These are phyloP conservation scores for Harlomillsia oculata DNA, from an alignment of 1,140 invertebrate genomes.

Conservation along the genomic window DNA sequence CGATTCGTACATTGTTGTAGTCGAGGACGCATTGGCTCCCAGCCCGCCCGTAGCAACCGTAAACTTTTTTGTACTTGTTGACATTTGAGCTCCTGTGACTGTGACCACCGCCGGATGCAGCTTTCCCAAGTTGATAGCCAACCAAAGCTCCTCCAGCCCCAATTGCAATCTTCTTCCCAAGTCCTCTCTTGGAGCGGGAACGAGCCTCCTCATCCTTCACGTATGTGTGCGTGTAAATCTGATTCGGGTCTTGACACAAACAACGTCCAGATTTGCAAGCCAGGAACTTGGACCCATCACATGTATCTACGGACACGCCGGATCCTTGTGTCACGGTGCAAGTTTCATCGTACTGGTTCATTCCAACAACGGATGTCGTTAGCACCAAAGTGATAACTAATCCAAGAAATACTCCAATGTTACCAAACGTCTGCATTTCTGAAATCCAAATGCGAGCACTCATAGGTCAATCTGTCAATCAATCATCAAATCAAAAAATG, in stretches of 20 bases:
- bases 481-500: no score
- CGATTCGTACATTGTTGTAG: slow-evolving; percentile 7
- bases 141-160: slow-evolving; percentile 5
- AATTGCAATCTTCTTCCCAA: slow-evolving; percentile 8
- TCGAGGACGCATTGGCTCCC: slow-evolving; percentile 14
- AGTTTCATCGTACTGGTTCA: neutral
- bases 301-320: slow-evolving; percentile 10
- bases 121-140: slow-evolving; percentile 14
- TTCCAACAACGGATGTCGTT: no score
- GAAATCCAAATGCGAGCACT: no score
- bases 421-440: no score
- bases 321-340: slow-evolving; percentile 5
- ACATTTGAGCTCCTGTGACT: neutral
- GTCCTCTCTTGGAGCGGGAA: slow-evolving; percentile 1
- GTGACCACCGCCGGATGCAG: neutral
- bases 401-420: no score
- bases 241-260: slow-evolving; percentile 18
- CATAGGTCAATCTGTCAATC: no score
- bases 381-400: no score
- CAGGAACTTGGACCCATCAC: slow-evolving; percentile 16
- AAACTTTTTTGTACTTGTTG: slow-evolving; percentile 12
- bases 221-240: slow-evolving; percentile 13
- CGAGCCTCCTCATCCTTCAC: neutral
- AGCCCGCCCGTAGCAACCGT: slow-evolving; percentile 15
- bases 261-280: slow-evolving; percentile 12